Conservation (phyloP, 1,140 invertebrate genomes). For the Capitella teleta region DNA sequence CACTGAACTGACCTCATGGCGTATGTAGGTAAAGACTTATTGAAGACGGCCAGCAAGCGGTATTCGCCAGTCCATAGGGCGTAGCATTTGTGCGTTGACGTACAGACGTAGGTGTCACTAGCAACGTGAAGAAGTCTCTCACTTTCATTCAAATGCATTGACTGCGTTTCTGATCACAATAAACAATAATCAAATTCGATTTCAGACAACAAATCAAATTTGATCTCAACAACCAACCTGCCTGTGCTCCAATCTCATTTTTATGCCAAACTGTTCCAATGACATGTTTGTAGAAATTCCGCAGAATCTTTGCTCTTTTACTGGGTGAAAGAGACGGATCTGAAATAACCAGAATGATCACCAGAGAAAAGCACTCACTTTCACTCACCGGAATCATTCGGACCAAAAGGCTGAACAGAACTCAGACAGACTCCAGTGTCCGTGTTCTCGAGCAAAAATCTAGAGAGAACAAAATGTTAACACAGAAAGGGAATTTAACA, state of each 20-base stretch:
- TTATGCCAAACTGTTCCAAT: background rate
- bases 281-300: background rate
- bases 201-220: background rate
- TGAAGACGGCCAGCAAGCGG: conserved; percentile 35
- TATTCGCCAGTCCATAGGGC: conserved; percentile 24
- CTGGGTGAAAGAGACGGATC: background rate
- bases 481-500: background rate
- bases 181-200: background rate
- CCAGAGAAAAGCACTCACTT: background rate
- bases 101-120: conserved; percentile 65
- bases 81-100: conserved; percentile 74
- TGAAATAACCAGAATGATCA: background rate
- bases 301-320: background rate
- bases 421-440: background rate
- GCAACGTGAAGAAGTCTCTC: conserved; percentile 23
- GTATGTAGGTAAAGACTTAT: conserved; percentile 32
- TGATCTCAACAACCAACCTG: background rate
- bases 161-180: background rate
- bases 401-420: background rate
- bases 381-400: background rate
- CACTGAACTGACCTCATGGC: conserved; percentile 42
- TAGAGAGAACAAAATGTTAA: background rate
- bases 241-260: background rate
- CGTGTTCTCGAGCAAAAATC: background rate
- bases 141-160: background rate